Base-by-base conservation (phyloP, 2,888 invertebrate genomes). In the Calliopum simillimum region DNA sequence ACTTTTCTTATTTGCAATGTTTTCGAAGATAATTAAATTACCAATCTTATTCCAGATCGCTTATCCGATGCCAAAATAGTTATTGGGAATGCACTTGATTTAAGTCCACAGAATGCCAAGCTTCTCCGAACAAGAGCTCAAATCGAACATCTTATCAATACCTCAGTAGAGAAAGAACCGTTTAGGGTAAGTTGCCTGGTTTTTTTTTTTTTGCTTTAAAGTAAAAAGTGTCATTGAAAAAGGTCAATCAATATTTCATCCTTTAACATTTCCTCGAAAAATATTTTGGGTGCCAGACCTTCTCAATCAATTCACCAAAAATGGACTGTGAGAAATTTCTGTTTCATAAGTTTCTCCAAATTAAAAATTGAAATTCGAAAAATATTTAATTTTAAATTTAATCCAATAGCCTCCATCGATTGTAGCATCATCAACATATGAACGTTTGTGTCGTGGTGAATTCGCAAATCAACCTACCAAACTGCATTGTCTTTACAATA, bases 401-500 rank as follows among this genome's bases (percentile, higher is more conserved):
- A 12, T 58, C 49, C 51, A 12, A 0, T 2, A 75, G 75, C 66
- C 68, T 25, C 49, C 61, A 4, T 6, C 21, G 12, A 59, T 44
- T 3, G 11, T 3, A 3, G n/a, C n/a, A n/a, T 21, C 58, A n/a
- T 41, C 41, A 0, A n/a, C 47, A 5, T 80, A 77, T 59, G 76
- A 81, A 47, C 62, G 56, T 2, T 83, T 81, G 11, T 84, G 84
- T 16, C 84, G 82, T 4, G 84, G 83, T 0, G 62, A 75, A 53
- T 84, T 73, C 33, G 51, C 73, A 0, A 49, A 70, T 8, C 25
- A 56, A 25, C 65, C 56, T 0, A 71, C 76, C 0, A 75, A 68
- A 2, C 75, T 83, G 14, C 69, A 79, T 55, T 84, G 84, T 44
- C 12, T 78, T 23, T 84, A 84, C 68, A 84, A 84, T 19, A 77